Evolutionary conservation across 2,888 invertebrate species (phyloP), one percentile per base, ranked within the genome.

Genomic region (Platycnemis pennipes): DNA sequence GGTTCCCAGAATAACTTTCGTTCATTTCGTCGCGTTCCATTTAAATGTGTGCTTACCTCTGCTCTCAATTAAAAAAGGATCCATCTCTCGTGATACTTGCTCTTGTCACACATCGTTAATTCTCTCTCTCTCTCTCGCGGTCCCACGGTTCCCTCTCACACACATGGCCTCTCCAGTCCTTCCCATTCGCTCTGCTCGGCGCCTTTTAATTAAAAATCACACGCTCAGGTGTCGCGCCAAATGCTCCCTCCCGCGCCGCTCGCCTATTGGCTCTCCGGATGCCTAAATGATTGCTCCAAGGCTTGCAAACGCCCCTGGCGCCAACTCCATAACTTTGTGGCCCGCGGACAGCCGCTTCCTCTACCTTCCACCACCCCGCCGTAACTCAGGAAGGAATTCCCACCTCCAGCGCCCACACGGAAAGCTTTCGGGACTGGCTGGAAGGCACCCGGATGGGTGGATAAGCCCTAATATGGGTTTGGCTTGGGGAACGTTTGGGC

Each of bases 391-490:
- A 11, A 44, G 42, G 91, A 26, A 22, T 42, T 89, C 91, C n/a
- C 16, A 37, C 37, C 77, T 77, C 77, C 37, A 8, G 2, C 8
- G 37, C 77, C 16, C 77, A 19, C 49, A 37, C 37, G 77, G 37
- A 63, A 63, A 16, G 63, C 26, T 77, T 77, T 77, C 7, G 26
- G 63, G 63, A 63, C 16, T 13, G 53, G 91, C 11, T 13, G 53
- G 91, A 91, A 42, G 46, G 31, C 88, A n/a, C 88, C 56, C n/a
- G 53, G 63, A 91, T 91, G 91, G 63, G 53, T 44, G 91, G 91
- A 91, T 91, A 91, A 91, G 91, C 91, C 91, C 63, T 63, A 91
- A 91, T 91, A 44, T 44, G 91, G 63, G 56, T 91, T 44, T 56
- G 53, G 53, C 31, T 89, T 22, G 89, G 16, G 91, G 69, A 91